A percentile compares a stretch with the other conserved stretches of the same genome.
Conservation (phyloP, 2,888 invertebrate species). For the Limulus polyphemus region DNA sequence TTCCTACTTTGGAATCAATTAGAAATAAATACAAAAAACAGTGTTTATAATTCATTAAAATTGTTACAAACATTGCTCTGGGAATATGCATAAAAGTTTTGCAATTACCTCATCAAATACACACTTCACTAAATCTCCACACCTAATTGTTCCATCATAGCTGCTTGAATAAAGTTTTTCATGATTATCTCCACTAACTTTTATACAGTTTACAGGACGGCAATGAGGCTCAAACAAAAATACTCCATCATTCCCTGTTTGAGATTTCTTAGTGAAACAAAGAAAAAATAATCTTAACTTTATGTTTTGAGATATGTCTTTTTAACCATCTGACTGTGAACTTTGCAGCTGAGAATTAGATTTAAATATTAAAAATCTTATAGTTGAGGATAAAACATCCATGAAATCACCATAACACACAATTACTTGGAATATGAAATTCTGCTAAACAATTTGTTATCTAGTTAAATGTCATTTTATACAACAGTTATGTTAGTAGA, state of each 20-base stretch:
- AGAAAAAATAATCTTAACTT: neutral
- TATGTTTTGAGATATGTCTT: neutral
- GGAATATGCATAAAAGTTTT: conserved; percentile 5
- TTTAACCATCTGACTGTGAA: too few species aligned
- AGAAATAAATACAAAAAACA: too few species aligned
- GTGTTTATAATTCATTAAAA: neutral
- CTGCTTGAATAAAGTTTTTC: conserved; percentile 32
- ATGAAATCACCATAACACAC: too few species aligned
- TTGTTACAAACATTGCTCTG: neutral
- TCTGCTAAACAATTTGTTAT: too few species aligned
- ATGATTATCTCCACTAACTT: conserved; percentile 30
- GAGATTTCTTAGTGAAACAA: conserved; percentile 23
- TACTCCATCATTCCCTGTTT: conserved; percentile 29
- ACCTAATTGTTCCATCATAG: conserved; percentile 38
- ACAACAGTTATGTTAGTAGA: too few species aligned
- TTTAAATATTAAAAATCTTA: too few species aligned
- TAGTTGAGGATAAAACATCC: too few species aligned
- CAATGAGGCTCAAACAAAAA: conserved; percentile 33
- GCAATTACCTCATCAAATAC: conserved; percentile 35
- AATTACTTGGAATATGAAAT: too few species aligned
- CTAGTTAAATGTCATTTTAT: too few species aligned
- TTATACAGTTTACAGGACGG: conserved; percentile 34
- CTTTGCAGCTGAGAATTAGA: too few species aligned
- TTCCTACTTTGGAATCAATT: too few species aligned
- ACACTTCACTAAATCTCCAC: conserved; percentile 34